phyloP scores from a whole-genome alignment of 2,888 invertebrate species.

The Melieria omissa region DNA sequence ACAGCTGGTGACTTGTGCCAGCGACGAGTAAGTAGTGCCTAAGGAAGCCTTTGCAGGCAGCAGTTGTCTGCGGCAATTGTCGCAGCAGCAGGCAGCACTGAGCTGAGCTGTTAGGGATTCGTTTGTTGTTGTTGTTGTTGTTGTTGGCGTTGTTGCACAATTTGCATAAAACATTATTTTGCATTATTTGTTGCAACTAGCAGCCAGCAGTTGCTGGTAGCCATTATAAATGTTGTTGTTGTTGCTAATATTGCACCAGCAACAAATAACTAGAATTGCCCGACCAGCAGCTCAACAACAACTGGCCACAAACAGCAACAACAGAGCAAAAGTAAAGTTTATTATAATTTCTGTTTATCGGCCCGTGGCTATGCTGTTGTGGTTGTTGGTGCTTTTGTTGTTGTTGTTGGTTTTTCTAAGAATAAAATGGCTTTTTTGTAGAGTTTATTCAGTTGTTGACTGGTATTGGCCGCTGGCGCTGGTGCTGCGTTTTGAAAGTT shows the following conservation, averaged over 20 bases:
- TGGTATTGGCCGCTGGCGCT: too few relatives aligned
- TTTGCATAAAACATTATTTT: constrained; percentile 36
- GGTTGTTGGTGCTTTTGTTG: background rate
- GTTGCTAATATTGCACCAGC: background rate
- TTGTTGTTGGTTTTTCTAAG: constrained; percentile 6
- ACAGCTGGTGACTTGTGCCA: too few relatives aligned
- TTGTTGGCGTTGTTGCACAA: constrained; percentile 20
- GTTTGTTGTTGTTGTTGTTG: constrained; percentile 20
- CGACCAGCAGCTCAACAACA: background rate
- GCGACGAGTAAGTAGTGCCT: too few relatives aligned
- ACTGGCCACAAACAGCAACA: background rate
- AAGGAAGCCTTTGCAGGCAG: too few relatives aligned
- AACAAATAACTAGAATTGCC: background rate
- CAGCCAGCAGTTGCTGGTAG: too few relatives aligned
- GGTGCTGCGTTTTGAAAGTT: too few relatives aligned
- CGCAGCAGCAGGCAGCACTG: too few relatives aligned
- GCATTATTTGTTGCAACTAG: constrained; percentile 18
- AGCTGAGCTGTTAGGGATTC: too few relatives aligned
- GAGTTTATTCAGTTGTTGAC: too few relatives aligned
- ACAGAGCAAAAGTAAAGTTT: background rate
- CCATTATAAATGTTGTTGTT: background rate
- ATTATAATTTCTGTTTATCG: background rate
- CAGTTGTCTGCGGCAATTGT: too few relatives aligned
- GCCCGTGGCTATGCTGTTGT: background rate
- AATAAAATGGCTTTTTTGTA: too few relatives aligned